Conservation (phyloP, 2,888 invertebrate genomes). For the Endotricha flammealis region DNA sequence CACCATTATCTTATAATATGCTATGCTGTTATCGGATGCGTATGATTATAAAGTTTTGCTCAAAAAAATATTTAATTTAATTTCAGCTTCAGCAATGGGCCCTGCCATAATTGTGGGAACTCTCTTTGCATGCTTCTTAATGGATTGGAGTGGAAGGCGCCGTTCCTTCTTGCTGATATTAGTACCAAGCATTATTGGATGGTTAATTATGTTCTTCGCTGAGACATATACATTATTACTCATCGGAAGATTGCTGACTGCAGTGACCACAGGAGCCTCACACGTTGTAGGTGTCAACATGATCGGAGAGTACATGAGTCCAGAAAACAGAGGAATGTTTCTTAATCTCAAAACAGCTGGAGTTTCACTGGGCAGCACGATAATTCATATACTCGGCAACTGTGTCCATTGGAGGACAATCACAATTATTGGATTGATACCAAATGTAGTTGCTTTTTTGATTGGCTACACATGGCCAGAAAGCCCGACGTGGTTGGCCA, state of each 20-base stretch:
- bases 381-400: conserved; percentile 32
- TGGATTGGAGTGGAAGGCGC: conserved; percentile 30
- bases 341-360: conserved; percentile 45
- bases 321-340: conserved; percentile 45
- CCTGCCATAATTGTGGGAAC: conserved; percentile 19
- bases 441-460: conserved; percentile 29
- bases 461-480: conserved; percentile 73
- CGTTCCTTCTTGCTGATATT: conserved; percentile 21
- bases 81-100: conserved; percentile 6
- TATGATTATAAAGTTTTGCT: too few species aligned
- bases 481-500: conserved; percentile 79
- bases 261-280: conserved; percentile 36
- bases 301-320: conserved; percentile 50
- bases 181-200: conserved; percentile 28
- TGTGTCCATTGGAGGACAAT: conserved; percentile 39
- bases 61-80: background rate
- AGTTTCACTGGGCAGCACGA: background rate
- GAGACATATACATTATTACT: conserved; percentile 30
- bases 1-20: too few species aligned
- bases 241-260: conserved; percentile 36
- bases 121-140: conserved; percentile 25
- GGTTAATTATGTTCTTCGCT: conserved; percentile 35
- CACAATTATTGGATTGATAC: conserved; percentile 33
- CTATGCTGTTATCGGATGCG: too few species aligned
- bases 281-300: conserved; percentile 44